These are phyloP conservation scores for Tipula lateralis DNA, from an alignment of 2,888 invertebrate species.

Conservation along the genomic window DNA sequence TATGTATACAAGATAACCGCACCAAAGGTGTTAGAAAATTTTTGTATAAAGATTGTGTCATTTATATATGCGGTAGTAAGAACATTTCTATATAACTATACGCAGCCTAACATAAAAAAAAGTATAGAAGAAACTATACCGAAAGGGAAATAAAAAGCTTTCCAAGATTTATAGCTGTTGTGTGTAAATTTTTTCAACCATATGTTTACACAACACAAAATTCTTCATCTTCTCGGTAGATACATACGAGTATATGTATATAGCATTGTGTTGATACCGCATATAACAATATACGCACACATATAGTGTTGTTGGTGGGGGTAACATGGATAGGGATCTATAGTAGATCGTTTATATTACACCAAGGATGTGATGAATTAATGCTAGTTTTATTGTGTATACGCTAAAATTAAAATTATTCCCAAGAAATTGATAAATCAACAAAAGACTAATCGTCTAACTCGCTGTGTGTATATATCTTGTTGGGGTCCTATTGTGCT, in stretches of 20 bases:
- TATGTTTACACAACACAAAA: constrained; percentile 19
- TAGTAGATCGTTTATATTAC: not conserved
- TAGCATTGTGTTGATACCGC: not conserved
- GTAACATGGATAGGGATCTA: not conserved
- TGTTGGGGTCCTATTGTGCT: not conserved
- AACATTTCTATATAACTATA: not conserved
- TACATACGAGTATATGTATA: too few species aligned
- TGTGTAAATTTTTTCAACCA: constrained; percentile 11
- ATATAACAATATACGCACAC: not conserved
- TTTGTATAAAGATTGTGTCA: not conserved
- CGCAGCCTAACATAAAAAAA: not conserved
- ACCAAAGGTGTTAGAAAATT: not conserved
- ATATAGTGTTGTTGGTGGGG: not conserved
- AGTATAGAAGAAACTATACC: not conserved
- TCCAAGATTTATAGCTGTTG: not conserved
- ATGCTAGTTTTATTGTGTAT: not conserved
- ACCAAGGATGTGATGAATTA: constrained; percentile 1
- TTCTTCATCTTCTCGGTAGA: not conserved
- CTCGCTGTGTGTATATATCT: not conserved
- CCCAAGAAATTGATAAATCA: constrained; percentile 24
- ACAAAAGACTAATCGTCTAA: constrained; percentile 5
- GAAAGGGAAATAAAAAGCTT: not conserved
- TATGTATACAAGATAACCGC: not conserved
- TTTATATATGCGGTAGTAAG: not conserved
- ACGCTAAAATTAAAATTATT: constrained; percentile 11